A percentile compares a stretch with the other conserved stretches of the same genome.
phyloP scores from a whole-genome alignment of 2,797 vertebrate species.

The Rhinogobio ventralis region DNA sequence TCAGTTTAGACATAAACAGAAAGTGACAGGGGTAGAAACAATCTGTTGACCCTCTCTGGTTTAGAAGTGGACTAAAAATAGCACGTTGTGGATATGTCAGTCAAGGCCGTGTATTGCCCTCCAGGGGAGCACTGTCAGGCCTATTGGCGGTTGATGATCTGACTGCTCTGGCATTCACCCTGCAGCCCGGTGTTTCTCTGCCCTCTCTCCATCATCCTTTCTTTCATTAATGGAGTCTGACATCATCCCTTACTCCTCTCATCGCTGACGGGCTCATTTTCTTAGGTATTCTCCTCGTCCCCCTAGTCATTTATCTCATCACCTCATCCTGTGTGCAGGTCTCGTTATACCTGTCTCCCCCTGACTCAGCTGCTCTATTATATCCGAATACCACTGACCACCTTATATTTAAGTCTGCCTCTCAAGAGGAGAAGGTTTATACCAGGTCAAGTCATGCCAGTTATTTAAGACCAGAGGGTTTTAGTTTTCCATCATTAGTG shows the following conservation, averaged over 20 bases:
- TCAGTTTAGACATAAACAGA: constrained; percentile 13
- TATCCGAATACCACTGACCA: constrained; percentile 13
- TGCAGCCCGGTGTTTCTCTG: constrained; percentile 39
- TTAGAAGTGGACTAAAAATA: constrained; percentile 61
- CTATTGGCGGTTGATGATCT: constrained; percentile 58
- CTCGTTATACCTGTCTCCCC: constrained; percentile 47
- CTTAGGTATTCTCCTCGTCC: constrained; percentile 54
- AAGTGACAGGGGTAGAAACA: constrained; percentile 13
- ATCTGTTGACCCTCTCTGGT: constrained; percentile 49
- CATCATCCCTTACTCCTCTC: constrained; percentile 57
- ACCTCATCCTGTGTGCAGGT: constrained; percentile 23
- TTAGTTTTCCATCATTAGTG: constrained; percentile 38
- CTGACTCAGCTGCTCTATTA: constrained; percentile 46
- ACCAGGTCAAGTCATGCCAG: constrained; percentile 35
- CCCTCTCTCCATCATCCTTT: constrained; percentile 34
- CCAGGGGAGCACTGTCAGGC: constrained; percentile 36
- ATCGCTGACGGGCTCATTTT: constrained; percentile 55
- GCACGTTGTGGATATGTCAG: constrained; percentile 52
- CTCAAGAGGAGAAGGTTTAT: constrained; percentile 27
- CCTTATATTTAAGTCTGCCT: constrained; percentile 35
- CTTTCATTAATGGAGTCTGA: constrained; percentile 60
- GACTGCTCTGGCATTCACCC: constrained; percentile 58
- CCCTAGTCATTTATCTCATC: constrained; percentile 52
- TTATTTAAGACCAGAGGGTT: constrained; percentile 46
- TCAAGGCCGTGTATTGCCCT: constrained; percentile 40